These are phyloP conservation scores for Leucophenga maculata DNA, from an alignment of 2,888 invertebrate genomes.

Conservation along the genomic window DNA sequence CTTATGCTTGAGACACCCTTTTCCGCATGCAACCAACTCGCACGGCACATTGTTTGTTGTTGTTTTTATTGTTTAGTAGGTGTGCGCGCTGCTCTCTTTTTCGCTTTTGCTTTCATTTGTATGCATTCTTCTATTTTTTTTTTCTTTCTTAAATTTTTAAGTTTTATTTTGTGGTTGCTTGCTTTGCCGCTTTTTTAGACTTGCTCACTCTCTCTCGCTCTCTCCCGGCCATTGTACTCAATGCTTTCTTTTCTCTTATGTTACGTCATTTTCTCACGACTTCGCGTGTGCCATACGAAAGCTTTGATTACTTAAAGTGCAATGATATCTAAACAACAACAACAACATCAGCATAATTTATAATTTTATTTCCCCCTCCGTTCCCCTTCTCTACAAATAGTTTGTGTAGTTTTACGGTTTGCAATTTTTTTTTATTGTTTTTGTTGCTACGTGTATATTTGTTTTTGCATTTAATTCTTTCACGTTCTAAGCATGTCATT, in stretches of 20 bases:
- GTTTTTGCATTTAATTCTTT: constrained; percentile 35
- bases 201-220: constrained; percentile 7
- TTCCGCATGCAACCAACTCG: not conserved
- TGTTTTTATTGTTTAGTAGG: not conserved
- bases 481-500: constrained; percentile 45
- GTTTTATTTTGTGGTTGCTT: not conserved
- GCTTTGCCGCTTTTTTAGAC: constrained; percentile 28
- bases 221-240: not conserved
- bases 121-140: constrained; percentile 32
- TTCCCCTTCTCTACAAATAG: not conserved
- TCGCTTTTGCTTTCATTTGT: not conserved
- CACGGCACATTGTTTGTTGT: not conserved
- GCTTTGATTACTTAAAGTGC: constrained; percentile 16
- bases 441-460: not conserved
- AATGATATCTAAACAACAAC: not conserved
- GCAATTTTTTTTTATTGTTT: not conserved
- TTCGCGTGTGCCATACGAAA: constrained; percentile 50
- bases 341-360: not conserved
- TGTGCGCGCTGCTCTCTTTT: not conserved
- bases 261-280: constrained; percentile 66
- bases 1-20: too few species aligned
- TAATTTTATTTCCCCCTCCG: not conserved
- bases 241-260: constrained; percentile 52
- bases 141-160: constrained; percentile 28
- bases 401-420: not conserved